Evolutionary conservation across 2,113 vertebrate species (phyloP), one percentile per base, ranked within the genome.

Genomic region (Nothoprocta perdicaria): DNA sequence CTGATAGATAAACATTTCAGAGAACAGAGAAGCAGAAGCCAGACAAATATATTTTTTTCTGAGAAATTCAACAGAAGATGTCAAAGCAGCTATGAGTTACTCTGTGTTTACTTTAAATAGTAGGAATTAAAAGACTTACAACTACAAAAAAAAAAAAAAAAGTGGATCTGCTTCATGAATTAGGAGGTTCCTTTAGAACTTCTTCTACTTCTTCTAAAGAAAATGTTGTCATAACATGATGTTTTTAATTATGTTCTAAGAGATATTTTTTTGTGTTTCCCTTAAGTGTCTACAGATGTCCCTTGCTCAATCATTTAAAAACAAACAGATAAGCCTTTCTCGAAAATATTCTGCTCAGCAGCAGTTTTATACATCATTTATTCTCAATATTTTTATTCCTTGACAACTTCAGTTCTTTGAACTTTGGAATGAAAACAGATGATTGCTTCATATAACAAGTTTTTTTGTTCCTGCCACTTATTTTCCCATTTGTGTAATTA

Each of bases 221-320:
- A 84, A 81, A 80, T 9, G 18, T 72, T 86, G 45, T 82, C 80
- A 94, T 89, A 96, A 92, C 43, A 78, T 35, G 66, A 55, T 19
- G 1, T 16, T 69, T 93, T 96, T 94, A 95, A 86, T 88, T 93
- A 67, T 55, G 81, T 84, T 93, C 92, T 93, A 92, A 96, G 71
- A 89, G 65, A 57, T 75, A 22, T 40, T 86, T 92, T 92, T 73
- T 73, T 94, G 58, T 79, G 16, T 84, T 92, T 93, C 41, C 41
- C 10, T 38, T 88, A 88, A 91, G 41, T 77, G 24, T 68, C 52
- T 95, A 80, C 86, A 96, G 74, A 73, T 93, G 80, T 48, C 63
- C 24, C 73, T 88, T 84, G 58, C 53, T 92, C 46, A 57, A 52
- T 88, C 16, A n/a, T 55, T 93, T 35, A 14, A 48, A 48, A 48